A percentile compares a stretch with the other conserved stretches of the same genome.
phyloP scores from a whole-genome alignment of 1,140 invertebrate species.

The Ostrea denselamellosa region DNA sequence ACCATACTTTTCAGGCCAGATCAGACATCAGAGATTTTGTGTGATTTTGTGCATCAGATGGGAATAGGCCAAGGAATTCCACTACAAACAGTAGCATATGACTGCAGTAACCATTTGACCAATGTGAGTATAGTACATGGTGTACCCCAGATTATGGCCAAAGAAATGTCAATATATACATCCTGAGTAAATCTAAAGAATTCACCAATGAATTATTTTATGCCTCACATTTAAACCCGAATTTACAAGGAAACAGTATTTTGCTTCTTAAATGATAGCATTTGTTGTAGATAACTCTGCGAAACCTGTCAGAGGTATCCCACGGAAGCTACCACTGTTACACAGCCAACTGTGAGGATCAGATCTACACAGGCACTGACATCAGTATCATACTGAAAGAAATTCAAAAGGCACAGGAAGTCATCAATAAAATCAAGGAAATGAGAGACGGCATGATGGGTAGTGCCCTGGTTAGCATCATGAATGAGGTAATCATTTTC shows the following conservation, averaged over 20 bases:
- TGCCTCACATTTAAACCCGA: too few species aligned
- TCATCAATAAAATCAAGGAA: conserved; percentile 91
- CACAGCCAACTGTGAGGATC: conserved; percentile 76
- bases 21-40: conserved; percentile 76
- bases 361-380: conserved; percentile 78
- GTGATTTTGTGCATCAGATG: conserved; percentile 77
- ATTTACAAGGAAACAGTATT: too few species aligned
- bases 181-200: too few species aligned
- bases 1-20: conserved; percentile 74
- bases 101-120: conserved; percentile 77
- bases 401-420: conserved; percentile 80
- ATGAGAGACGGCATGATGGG: conserved; percentile 79
- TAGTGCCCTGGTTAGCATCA: conserved; percentile 77
- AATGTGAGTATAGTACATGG: conserved; percentile 70
- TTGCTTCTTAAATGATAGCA: too few species aligned
- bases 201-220: too few species aligned
- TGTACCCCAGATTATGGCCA: too few species aligned
- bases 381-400: conserved; percentile 77
- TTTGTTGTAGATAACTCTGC: conserved; percentile 69
- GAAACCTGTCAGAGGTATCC: conserved; percentile 75
- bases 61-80: conserved; percentile 71
- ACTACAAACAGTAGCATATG: conserved; percentile 77
- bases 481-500: conserved; percentile 75
- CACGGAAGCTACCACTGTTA: conserved; percentile 78
- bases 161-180: too few species aligned